These are phyloP conservation scores for Drosophila serrata DNA, from an alignment of 1,140 invertebrate genomes.

Conservation along the genomic window DNA sequence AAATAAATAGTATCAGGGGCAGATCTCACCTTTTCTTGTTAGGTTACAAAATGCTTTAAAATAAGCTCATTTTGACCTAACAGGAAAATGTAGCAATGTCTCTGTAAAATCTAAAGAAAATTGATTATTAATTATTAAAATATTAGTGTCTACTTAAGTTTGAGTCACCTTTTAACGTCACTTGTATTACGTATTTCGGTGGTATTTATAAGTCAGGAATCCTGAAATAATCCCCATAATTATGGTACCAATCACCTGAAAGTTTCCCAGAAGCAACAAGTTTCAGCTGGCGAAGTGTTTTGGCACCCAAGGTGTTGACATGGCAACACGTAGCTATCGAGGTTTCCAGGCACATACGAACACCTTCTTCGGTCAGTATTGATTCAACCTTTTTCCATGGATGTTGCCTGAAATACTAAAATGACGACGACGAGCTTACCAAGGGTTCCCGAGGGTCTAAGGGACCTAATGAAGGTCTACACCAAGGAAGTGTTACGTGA, in stretches of 20 bases:
- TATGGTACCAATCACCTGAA: background rate
- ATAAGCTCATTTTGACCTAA: background rate
- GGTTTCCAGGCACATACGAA: constrained; percentile 42
- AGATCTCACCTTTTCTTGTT: background rate
- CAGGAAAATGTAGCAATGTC: constrained; percentile 1
- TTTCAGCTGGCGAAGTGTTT: constrained; percentile 52
- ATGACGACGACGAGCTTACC: constrained; percentile 78
- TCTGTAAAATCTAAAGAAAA: background rate
- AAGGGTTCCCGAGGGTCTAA: constrained; percentile 86
- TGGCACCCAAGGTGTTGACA: constrained; percentile 58
- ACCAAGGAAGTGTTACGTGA: constrained; percentile 86
- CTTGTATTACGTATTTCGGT: background rate
- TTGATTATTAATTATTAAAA: background rate
- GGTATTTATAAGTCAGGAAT: constrained; percentile 1
- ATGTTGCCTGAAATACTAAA: constrained; percentile 34
- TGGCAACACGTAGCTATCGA: constrained; percentile 55
- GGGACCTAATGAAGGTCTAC: constrained; percentile 86
- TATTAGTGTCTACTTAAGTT: background rate
- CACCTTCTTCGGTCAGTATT: constrained; percentile 62
- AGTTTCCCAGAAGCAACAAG: constrained; percentile 22
- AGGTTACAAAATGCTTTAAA: background rate
- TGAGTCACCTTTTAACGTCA: background rate
- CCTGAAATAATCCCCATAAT: constrained; percentile 14
- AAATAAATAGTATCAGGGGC: background rate
- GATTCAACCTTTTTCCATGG: constrained; percentile 61